Percentiles rank a stretch among this genome's conserved stretches.
Evolutionary conservation across 2,888 invertebrate species (phyloP).

Genomic region (Trissolcus brochymenae): DNA sequence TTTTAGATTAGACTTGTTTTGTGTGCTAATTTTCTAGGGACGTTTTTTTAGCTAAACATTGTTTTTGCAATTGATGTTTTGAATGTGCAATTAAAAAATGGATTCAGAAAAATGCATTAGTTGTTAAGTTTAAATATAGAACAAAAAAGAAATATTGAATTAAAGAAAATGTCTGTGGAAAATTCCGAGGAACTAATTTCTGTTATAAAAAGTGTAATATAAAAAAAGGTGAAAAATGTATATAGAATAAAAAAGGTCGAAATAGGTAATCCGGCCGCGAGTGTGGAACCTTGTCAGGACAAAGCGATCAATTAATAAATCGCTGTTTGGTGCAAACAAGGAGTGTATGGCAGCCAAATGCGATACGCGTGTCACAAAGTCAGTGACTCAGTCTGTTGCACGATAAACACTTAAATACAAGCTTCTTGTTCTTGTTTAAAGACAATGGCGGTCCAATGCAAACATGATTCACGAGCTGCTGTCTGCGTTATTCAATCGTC

Average conservation of each 20-base stretch:
- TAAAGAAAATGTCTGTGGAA: too few species aligned
- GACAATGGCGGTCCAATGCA: conserved; percentile 29
- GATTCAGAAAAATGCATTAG: too few species aligned
- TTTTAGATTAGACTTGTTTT: background rate
- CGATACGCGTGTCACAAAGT: conserved; percentile 33
- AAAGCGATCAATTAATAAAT: conserved; percentile 27
- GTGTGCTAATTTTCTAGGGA: background rate
- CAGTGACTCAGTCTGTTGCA: conserved; percentile 38
- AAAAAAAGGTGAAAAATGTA: background rate
- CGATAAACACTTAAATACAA: conserved; percentile 34
- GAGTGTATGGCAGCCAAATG: conserved; percentile 30
- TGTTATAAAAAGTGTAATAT: background rate
- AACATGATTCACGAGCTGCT: conserved; percentile 19
- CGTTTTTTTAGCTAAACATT: background rate
- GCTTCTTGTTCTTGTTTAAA: conserved; percentile 32
- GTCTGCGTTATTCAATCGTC: conserved; percentile 16
- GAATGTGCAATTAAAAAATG: too few species aligned
- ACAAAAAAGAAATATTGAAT: too few species aligned
- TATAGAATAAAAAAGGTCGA: background rate
- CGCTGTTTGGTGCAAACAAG: conserved; percentile 33
- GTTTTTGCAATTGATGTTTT: too few species aligned
- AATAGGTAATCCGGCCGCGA: background rate
- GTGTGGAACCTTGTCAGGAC: conserved; percentile 18
- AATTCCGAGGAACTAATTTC: background rate
- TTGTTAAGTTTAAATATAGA: too few species aligned